Evolutionary conservation across 2,797 vertebrate species (phyloP).

Genomic region (Cossypha heuglini): DNA sequence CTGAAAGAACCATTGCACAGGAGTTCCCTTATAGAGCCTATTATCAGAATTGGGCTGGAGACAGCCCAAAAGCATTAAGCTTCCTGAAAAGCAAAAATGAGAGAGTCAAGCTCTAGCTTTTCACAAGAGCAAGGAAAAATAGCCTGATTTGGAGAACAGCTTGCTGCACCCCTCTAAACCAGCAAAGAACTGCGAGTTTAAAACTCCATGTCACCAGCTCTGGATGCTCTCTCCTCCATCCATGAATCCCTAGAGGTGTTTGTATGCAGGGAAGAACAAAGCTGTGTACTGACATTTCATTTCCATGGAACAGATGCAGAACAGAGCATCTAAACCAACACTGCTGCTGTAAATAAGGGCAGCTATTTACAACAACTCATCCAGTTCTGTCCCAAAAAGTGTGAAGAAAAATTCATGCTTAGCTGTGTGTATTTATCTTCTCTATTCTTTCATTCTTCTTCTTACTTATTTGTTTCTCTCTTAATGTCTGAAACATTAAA

Average conservation of each 20-base stretch:
- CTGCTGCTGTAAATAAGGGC: neutral
- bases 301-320: neutral
- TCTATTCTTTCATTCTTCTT: neutral
- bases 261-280: neutral
- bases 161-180: neutral
- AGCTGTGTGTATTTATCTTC: neutral
- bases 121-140: neutral
- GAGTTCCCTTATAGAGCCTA: neutral
- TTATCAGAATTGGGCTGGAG: neutral
- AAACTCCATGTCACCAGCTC: neutral
- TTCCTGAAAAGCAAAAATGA: neutral
- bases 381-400: neutral
- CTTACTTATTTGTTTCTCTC: neutral
- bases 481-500: neutral
- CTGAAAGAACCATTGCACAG: neutral
- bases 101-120: neutral
- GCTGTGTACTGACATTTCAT: neutral
- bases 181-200: neutral
- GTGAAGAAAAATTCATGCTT: neutral
- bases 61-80: neutral
- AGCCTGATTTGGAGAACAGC: neutral
- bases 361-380: neutral
- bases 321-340: neutral
- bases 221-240: neutral
- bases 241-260: fast-evolving